Base-by-base conservation (phyloP, 2,888 invertebrate genomes). In the Eilema griseolum region DNA sequence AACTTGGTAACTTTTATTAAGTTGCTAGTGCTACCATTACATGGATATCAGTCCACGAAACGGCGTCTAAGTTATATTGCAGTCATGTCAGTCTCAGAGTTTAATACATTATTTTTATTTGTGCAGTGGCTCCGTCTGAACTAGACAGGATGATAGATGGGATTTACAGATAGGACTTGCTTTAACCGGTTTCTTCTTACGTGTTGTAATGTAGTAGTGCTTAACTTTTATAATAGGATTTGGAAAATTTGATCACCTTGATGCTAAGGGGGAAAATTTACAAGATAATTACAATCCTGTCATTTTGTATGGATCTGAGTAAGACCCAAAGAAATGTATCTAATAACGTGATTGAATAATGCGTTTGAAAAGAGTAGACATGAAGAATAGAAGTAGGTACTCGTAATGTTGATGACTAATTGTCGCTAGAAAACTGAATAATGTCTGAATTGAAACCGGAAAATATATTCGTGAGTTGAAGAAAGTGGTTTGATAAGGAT, bases 1-100 rank as follows among this genome's bases (percentile, higher is more conserved):
- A 77, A 81, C 73, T 74, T 75, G 23, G 66, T 77, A 70, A 37
- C 73, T 77, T 78, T 76, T 76, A 80, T 82, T 73, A 78, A 75
- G 74, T 80, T 81, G 70, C 69, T 3, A 59, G 70, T 64, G 14
- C 31, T 8, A 8, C 4, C 33, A 33, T 33, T 33, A 7, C 8
- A 33, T 33, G 33, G 8, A 8, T 33, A 8, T 4, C 33, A 33
- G 33, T 37, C 62, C 64, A 73, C 71, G 63, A 70, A 76, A 76
- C 75, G 72, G 75, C 79, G 52, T 77, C 74, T 75, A 77, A 79
- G 67, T 70, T 79, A 83, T 80, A 85, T 83, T 77, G 83, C 78
- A 72, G 52, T 69, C 74, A 79, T 74, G 75, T 73, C 76, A 69
- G 70, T 74, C 74, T 76, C 59, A 68, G 73, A 68, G 62, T 79